Percentiles rank a stretch among this genome's conserved stretches.
These are phyloP conservation scores for Cliona cf. orientalis DNA, from an alignment of 37 sponge, comb jelly and placozoan species.

Conservation along the genomic window DNA sequence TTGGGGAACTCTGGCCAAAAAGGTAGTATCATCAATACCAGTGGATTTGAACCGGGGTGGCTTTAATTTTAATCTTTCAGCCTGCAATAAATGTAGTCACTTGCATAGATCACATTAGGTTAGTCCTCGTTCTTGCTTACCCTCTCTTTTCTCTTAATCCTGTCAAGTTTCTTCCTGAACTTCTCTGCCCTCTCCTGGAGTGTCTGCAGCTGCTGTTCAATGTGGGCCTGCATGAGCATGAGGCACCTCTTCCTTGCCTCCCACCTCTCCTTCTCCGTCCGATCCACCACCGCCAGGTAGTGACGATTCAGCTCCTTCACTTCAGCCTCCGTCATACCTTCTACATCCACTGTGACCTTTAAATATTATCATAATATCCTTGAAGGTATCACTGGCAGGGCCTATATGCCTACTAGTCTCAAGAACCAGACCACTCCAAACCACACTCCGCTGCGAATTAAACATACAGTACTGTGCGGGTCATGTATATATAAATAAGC, in stretches of 20 bases:
- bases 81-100: background rate
- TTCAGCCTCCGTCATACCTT: too few species aligned
- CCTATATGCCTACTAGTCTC: too few species aligned
- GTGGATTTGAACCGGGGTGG: constrained; percentile 23
- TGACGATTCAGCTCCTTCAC: too few species aligned
- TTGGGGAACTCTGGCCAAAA: constrained; percentile 17
- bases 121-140: background rate
- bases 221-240: background rate
- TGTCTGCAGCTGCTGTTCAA: constrained; percentile 3
- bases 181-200: background rate
- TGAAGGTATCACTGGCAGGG: too few species aligned
- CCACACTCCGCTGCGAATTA: background rate
- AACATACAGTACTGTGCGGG: too few species aligned
- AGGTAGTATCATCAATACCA: constrained; percentile 25
- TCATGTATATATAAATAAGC: too few species aligned
- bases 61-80: constrained; percentile 16
- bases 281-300: constrained; percentile 2
- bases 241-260: constrained; percentile 3
- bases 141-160: constrained; percentile 18
- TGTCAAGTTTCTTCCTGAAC: background rate
- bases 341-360: too few species aligned
- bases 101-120: background rate
- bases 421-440: too few species aligned
- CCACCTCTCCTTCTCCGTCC: background rate
- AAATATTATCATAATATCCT: too few species aligned